A percentile compares a stretch with the other conserved stretches of the same genome.
Conservation (phyloP, 2,797 vertebrate genomes). For the Melanotaenia boesemani region DNA sequence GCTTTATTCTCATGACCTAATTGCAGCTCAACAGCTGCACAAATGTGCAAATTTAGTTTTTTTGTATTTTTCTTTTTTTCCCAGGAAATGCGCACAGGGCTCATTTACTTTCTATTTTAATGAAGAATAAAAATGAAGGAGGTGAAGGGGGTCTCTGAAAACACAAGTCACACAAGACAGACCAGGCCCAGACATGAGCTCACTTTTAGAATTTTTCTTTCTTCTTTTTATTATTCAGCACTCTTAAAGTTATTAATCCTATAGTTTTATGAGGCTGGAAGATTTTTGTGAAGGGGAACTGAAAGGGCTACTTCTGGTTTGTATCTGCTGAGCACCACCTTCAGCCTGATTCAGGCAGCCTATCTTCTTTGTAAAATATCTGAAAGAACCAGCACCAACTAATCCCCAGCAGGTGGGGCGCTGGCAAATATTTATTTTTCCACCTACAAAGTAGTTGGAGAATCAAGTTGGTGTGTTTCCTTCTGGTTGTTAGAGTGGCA, state of each 20-base stretch:
- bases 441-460: neutral
- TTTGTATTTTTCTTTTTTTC: slow-evolving; percentile 38
- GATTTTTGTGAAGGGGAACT: neutral
- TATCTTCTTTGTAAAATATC: neutral
- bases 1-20: slow-evolving; percentile 32
- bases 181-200: slow-evolving; percentile 2
- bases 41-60: slow-evolving; percentile 28
- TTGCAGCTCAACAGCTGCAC: slow-evolving; percentile 37
- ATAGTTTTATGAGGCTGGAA: neutral
- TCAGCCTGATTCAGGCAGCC: neutral
- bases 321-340: neutral
- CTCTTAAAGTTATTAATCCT: slow-evolving; percentile 9
- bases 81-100: slow-evolving; percentile 28
- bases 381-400: neutral
- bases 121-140: slow-evolving; percentile 38
- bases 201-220: neutral
- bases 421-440: neutral
- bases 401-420: neutral
- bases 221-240: neutral
- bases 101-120: slow-evolving; percentile 23
- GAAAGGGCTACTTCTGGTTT: neutral
- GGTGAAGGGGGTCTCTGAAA: slow-evolving; percentile 9
- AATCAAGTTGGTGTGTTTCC: neutral
- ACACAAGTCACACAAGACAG: slow-evolving; percentile 19
- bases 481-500: neutral